These are phyloP conservation scores for Atta cephalotes DNA, from an alignment of 1,140 invertebrate genomes.

Conservation along the genomic window DNA sequence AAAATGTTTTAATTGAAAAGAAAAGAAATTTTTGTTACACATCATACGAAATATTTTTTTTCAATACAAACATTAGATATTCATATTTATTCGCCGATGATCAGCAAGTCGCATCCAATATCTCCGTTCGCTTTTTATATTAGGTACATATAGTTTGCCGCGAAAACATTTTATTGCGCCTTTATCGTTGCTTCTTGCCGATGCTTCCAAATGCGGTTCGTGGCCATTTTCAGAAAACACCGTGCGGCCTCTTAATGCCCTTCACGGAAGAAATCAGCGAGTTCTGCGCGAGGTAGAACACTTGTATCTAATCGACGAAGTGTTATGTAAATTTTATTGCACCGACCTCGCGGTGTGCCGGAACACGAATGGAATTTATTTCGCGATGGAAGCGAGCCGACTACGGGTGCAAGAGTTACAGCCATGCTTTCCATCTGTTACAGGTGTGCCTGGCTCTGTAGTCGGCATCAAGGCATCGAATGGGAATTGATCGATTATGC, in stretches of 20 bases:
- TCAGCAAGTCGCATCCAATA: constrained; percentile 21
- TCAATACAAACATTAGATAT: neutral
- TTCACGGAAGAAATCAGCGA: constrained; percentile 25
- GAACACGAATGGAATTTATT: constrained; percentile 72
- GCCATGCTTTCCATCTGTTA: constrained; percentile 65
- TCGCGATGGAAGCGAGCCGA: constrained; percentile 30
- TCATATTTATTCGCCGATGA: constrained; percentile 40
- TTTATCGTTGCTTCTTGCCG: neutral
- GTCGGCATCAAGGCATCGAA: constrained; percentile 54
- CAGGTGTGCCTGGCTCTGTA: constrained; percentile 67
- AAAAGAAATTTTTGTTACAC: too few species aligned
- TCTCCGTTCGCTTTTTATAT: constrained; percentile 14
- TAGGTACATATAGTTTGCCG: neutral
- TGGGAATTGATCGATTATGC: constrained; percentile 77
- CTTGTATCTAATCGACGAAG: constrained; percentile 57
- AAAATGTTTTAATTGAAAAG: too few species aligned
- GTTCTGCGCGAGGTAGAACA: constrained; percentile 24
- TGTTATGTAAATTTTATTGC: constrained; percentile 74
- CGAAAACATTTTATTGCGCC: constrained; percentile 22
- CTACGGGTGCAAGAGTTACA: constrained; percentile 58
- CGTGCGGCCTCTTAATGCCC: constrained; percentile 5
- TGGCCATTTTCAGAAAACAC: constrained; percentile 21
- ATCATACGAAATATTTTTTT: neutral
- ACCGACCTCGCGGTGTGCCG: constrained; percentile 65
- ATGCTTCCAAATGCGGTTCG: constrained; percentile 24